Base-by-base conservation (phyloP, 1,140 invertebrate genomes). In the Stegodyphus mimosarum region DNA sequence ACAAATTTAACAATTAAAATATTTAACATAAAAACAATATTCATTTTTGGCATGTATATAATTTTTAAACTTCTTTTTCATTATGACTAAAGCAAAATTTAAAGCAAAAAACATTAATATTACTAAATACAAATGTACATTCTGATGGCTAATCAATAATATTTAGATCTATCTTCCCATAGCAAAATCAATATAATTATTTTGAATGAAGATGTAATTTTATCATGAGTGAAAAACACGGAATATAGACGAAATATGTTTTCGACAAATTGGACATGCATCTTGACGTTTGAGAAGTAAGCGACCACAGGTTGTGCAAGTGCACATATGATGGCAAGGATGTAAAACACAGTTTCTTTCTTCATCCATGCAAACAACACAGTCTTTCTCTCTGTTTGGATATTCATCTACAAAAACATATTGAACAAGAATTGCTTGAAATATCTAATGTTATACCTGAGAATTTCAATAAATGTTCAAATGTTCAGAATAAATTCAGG, bases 281-380 rank as follows among this genome's bases (percentile, higher is more conserved):
- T 92, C 92, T 50, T 89, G 87, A 48, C 91, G 87, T 79, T 90
- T 90, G 18, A 90, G 88, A 10, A 92, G 88, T 76, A 91, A 87
- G 48, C 89, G 89, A 7, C 91, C 90, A 88, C 92, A 92, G 10
- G 89, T 88, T 51, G 89, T 88, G 87, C 92, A 92, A 1, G 91
- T 91, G 70, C 92, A 90, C 88, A 92, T 89, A 88, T 92, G 92
- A 87, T 92, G 91, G 88, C 92, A 92, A 4, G 92, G 91, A 84
- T 90, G 89, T 51, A 92, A 86, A 9, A 92, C 89, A 88, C 90
- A 91, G 87, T 92, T 91, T 76, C 91, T 86, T 11, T 89, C 76
- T 49, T 89, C 88, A 83, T 92, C 91, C 91, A 92, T 91, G 87
- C 92, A 92, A 52, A 92, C 91, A 6, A 91, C 91, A 89, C 92